A percentile compares a stretch with the other conserved stretches of the same genome.
Evolutionary conservation across 23 tunicate species (phyloP).

Genomic region (Diplosoma virens): DNA sequence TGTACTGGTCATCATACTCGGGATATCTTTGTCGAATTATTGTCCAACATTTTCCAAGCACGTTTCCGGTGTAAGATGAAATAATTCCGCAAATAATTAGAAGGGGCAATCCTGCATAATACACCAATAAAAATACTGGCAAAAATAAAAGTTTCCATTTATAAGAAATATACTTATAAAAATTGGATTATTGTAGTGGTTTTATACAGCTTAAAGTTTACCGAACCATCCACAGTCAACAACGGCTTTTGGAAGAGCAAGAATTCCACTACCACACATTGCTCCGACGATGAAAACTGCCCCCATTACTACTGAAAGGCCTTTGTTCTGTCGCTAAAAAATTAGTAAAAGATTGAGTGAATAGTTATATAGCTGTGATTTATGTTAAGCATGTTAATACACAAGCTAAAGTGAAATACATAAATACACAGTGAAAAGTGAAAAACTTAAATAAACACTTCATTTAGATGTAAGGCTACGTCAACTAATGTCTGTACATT

Average conservation of each 20-base stretch:
- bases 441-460: no score
- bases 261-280: constrained; percentile 91
- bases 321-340: constrained; percentile 1
- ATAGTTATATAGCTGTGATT: no score
- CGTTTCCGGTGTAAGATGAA: constrained; percentile 78
- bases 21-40: constrained; percentile 71
- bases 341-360: neutral
- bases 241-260: constrained; percentile 77
- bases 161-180: neutral
- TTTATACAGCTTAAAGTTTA: neutral
- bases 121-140: neutral
- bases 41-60: constrained; percentile 89
- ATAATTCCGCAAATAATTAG: constrained; percentile 73
- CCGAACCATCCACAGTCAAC: constrained; percentile 79
- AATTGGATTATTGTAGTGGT: neutral
- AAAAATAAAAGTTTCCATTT: neutral
- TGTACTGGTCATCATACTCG: constrained; percentile 44
- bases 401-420: no score
- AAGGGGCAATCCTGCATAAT: constrained; percentile 44
- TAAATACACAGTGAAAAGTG: no score
- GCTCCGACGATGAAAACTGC: constrained; percentile 77
- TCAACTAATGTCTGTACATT: no score
- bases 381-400: no score
- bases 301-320: constrained; percentile 39
- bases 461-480: no score